Base-by-base conservation (phyloP, 2,797 vertebrate species). In the Anabas testudineus region DNA sequence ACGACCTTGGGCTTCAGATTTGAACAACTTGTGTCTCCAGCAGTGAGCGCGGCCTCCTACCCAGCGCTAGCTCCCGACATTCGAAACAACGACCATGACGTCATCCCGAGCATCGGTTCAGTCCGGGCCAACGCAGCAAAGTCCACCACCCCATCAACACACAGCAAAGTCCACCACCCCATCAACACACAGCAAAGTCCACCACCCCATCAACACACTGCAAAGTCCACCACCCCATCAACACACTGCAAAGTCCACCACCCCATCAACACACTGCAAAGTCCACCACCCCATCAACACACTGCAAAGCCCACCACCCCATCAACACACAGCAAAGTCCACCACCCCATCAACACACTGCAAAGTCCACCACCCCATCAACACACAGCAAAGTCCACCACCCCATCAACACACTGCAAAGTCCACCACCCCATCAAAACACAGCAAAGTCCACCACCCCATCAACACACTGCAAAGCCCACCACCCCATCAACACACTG, bases 41-140 rank as follows among this genome's bases (percentile, higher is more conserved):
- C 80, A 64, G 63, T 85, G 83, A 74, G 83, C 87, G 88, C 91
- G 93, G 93, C 93, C 94, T 94, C 86, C 84, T 81, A 77, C 81
- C 81, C 88, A 75, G 83, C 84, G 84, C 81, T 74, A 85, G 75
- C 88, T 88, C 82, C 75, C 88, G 88, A 92, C 90, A 92, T 91
- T 84, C 68, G 90, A 89, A 93, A 94, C 92, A 89, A 93, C 90
- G 87, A 87, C 32, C 78, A 84, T 93, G 93, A 93, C 93, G 93
- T 94, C 92, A 94, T 10, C 48, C 67, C 22, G 47, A 84, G 79
- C 87, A 80, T 87, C 87, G 78, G 76, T 76, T 79, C 79, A 78
- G 54, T 80, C 13, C 80, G 39, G 62, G 48, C 64, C 66, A 67
- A 37, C 70, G 81, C 18, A 54, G 47, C 82, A 62, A 73, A 87